Percentiles rank a stretch among this genome's conserved stretches.
These are phyloP conservation scores for Machimus rusticus DNA, from an alignment of 2,888 invertebrate genomes.

Conservation along the genomic window DNA sequence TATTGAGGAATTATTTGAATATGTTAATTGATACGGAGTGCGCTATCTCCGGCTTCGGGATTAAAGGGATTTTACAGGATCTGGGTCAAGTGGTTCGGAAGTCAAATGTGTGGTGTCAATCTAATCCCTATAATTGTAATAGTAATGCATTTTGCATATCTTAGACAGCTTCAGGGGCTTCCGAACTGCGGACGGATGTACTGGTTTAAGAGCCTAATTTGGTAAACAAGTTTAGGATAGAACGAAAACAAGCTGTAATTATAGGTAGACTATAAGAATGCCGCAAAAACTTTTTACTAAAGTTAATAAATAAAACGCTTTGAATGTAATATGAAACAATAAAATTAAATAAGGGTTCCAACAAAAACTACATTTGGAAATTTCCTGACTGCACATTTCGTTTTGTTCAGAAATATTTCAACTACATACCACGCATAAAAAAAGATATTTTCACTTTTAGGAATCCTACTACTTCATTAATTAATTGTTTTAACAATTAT, in stretches of 20 bases:
- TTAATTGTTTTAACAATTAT: too few species aligned
- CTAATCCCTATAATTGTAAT: neutral
- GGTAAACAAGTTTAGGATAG: neutral
- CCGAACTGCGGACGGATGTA: neutral
- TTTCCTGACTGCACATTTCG: too few species aligned
- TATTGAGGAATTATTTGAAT: neutral
- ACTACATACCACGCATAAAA: too few species aligned
- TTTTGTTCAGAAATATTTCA: too few species aligned
- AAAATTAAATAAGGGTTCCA: too few species aligned
- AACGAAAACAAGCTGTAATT: neutral
- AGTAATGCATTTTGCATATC: neutral
- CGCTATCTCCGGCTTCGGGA: neutral
- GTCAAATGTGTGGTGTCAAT: neutral
- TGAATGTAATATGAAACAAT: too few species aligned
- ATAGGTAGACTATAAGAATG: neutral
- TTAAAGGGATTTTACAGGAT: neutral
- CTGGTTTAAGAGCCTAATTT: neutral
- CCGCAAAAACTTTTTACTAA: neutral
- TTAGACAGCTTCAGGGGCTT: neutral
- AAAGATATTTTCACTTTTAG: too few species aligned
- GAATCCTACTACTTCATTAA: too few species aligned
- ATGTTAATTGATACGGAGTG: neutral
- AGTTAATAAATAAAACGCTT: too few species aligned
- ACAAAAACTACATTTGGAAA: too few species aligned
- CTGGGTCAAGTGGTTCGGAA: neutral